Evolutionary conservation across 2,797 vertebrate species (phyloP).

Genomic region (Chelon labrosus): DNA sequence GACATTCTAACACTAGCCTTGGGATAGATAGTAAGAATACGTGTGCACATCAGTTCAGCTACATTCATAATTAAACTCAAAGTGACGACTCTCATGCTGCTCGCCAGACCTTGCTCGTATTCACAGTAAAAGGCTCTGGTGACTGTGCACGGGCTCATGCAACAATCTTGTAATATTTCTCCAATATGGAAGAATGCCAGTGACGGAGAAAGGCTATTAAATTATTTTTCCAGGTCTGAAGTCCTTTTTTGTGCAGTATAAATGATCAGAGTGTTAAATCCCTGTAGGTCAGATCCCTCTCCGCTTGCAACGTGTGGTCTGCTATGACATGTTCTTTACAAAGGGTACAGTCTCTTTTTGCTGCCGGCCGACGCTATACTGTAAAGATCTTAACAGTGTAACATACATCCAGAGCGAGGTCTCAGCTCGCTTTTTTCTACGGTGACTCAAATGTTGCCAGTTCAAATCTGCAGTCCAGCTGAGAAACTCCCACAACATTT

Average conservation of each 20-base stretch:
- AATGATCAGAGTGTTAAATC: constrained; percentile 27
- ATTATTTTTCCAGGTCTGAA: constrained; percentile 5
- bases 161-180: constrained; percentile 52
- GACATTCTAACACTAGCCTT: constrained; percentile 5
- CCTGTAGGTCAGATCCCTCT: constrained; percentile 14
- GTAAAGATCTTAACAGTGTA: constrained; percentile 20
- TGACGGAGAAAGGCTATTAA: constrained; percentile 5
- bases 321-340: constrained; percentile 2
- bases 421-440: constrained; percentile 3
- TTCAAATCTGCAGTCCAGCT: constrained; percentile 43
- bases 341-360: constrained; percentile 25
- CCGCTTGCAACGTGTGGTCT: constrained; percentile 6
- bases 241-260: constrained; percentile 22
- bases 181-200: constrained; percentile 21
- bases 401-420: constrained; percentile 1
- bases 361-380: constrained; percentile 50
- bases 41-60: constrained; percentile 21
- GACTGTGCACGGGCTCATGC: constrained; percentile 46
- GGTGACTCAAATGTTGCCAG: constrained; percentile 24
- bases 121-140: constrained; percentile 37
- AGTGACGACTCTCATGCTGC: not conserved
- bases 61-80: constrained; percentile 37
- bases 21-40: constrained; percentile 17
- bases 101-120: constrained; percentile 19
- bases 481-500: constrained; percentile 50